These are phyloP conservation scores for Danio kyathit DNA, from an alignment of 2,797 vertebrate genomes.

Conservation along the genomic window DNA sequence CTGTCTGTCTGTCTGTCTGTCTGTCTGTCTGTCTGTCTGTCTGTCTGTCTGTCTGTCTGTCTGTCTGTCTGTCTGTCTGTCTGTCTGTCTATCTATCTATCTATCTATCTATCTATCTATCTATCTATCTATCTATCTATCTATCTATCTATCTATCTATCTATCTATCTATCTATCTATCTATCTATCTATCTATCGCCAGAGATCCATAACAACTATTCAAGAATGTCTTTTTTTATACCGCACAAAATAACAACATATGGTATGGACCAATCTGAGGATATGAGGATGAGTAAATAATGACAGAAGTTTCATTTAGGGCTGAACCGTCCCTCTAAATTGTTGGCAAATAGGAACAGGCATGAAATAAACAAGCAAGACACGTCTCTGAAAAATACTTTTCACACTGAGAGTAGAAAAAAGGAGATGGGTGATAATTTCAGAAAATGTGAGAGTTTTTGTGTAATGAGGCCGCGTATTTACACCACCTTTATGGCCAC, in stretches of 20 bases:
- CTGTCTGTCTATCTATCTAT: background rate
- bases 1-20: background rate
- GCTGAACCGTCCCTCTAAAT: slow-evolving; percentile 10
- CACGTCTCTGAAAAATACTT: slow-evolving; percentile 8
- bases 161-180: background rate
- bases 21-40: background rate
- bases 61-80: background rate
- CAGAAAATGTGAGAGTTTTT: slow-evolving; percentile 29
- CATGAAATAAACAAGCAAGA: slow-evolving; percentile 15
- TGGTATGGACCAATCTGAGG: background rate
- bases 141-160: background rate
- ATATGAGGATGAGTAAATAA: slow-evolving; percentile 8
- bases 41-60: background rate
- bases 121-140: background rate
- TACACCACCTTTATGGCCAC: slow-evolving; percentile 30
- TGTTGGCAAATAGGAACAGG: background rate
- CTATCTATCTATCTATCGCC: too few relatives aligned
- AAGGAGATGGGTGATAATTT: slow-evolving; percentile 28
- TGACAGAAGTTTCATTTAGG: slow-evolving; percentile 12
- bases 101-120: background rate
- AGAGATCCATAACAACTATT: background rate
- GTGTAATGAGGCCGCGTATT: slow-evolving; percentile 33
- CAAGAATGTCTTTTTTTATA: background rate
- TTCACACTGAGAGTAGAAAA: slow-evolving; percentile 9
- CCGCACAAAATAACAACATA: background rate